phyloP scores from a whole-genome alignment of 1,140 invertebrate species.

The Odontomachus brunneus region DNA sequence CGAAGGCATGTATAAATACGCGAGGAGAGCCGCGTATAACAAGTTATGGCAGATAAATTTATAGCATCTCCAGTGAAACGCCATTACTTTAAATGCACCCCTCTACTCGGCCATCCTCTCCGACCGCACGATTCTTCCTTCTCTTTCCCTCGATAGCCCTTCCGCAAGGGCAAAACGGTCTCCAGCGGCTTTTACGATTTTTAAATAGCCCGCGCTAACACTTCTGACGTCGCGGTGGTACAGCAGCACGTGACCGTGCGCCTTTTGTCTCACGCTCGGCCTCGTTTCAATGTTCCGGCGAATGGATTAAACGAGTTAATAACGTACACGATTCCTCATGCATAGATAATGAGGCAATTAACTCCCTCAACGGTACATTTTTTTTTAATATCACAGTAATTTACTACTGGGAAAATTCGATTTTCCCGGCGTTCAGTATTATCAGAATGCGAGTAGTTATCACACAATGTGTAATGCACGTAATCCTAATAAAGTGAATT shows the following conservation, averaged over 20 bases:
- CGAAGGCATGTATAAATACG: conserved; percentile 85
- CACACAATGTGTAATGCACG: too few species aligned
- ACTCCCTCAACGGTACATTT: background rate
- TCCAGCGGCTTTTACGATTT: conserved; percentile 84
- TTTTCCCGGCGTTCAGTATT: too few species aligned
- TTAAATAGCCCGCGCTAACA: conserved; percentile 80
- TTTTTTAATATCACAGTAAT: too few species aligned
- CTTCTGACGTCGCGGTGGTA: conserved; percentile 61
- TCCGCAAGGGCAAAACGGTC: conserved; percentile 58
- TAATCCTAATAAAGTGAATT: too few species aligned
- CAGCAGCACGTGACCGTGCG: conserved; percentile 54
- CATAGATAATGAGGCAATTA: conserved; percentile 48
- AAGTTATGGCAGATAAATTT: conserved; percentile 87
- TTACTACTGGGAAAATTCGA: too few species aligned
- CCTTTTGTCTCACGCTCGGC: conserved; percentile 65
- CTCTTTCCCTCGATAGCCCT: conserved; percentile 43
- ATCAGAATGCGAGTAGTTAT: too few species aligned
- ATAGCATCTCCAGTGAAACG: conserved; percentile 86
- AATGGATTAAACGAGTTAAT: conserved; percentile 48
- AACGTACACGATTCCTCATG: conserved; percentile 19
- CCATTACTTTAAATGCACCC: conserved; percentile 86
- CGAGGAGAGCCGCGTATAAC: conserved; percentile 85
- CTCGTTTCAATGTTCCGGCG: conserved; percentile 54
- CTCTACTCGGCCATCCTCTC: conserved; percentile 71
- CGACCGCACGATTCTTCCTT: conserved; percentile 57